phyloP scores from a whole-genome alignment of 2,888 invertebrate species.

The Sicus ferrugineus region DNA sequence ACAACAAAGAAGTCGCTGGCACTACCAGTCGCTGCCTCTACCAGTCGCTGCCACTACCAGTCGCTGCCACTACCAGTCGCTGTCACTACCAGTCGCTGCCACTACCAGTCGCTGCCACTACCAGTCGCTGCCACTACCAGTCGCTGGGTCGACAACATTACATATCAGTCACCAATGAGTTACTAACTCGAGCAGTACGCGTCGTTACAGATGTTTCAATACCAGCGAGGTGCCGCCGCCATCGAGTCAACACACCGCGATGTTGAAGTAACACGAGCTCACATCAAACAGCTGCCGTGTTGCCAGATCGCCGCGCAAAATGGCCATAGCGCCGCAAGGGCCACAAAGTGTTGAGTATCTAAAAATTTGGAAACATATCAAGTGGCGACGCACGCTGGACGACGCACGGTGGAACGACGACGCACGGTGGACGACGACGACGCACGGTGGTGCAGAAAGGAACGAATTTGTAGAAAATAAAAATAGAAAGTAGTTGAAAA shows the following conservation, averaged over 20 bases:
- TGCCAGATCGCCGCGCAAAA: slow-evolving; percentile 38
- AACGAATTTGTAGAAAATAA: background rate
- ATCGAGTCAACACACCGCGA: background rate
- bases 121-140: background rate
- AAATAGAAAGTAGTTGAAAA: background rate
- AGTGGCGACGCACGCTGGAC: too few species aligned
- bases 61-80: background rate
- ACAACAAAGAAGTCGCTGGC: too few species aligned
- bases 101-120: background rate
- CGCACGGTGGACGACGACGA: background rate
- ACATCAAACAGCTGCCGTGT: background rate
- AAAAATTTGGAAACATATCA: slow-evolving; percentile 82
- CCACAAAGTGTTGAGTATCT: slow-evolving; percentile 59
- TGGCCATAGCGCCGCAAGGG: slow-evolving; percentile 54
- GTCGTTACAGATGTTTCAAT: slow-evolving; percentile 20
- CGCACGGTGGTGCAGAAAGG: background rate
- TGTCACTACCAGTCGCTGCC: background rate
- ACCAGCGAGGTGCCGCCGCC: background rate
- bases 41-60: background rate
- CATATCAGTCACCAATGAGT: slow-evolving; percentile 24
- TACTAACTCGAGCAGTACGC: background rate
- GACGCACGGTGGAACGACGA: slow-evolving; percentile 27
- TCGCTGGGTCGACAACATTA: slow-evolving; percentile 6
- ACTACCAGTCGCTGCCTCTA: background rate
- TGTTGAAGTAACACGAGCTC: slow-evolving; percentile 4